Percentiles rank a stretch among this genome's conserved stretches.
Conservation (phyloP, 2,888 invertebrate genomes). For the Ryuthela nishihirai region DNA sequence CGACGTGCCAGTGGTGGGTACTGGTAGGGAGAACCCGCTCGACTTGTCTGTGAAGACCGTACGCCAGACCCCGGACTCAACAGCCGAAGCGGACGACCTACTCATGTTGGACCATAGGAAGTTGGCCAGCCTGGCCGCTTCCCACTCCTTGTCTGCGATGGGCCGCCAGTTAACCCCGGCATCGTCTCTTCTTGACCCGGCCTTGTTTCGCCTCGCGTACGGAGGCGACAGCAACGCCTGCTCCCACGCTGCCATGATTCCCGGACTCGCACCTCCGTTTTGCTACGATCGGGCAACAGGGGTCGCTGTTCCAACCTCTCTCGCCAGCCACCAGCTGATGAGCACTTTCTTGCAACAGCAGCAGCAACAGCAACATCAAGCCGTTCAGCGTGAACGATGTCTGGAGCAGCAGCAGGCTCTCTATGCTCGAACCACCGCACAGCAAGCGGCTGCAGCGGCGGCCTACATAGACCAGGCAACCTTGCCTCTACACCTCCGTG, state of each 20-base stretch:
- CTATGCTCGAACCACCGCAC: slow-evolving; percentile 20
- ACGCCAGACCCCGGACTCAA: slow-evolving; percentile 82
- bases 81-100: slow-evolving; percentile 51
- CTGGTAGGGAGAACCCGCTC: slow-evolving; percentile 67
- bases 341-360: slow-evolving; percentile 27
- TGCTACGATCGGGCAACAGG: slow-evolving; percentile 28
- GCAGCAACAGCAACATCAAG: slow-evolving; percentile 7
- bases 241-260: slow-evolving; percentile 5
- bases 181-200: slow-evolving; percentile 21
- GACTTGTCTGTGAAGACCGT: slow-evolving; percentile 86
- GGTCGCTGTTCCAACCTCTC: slow-evolving; percentile 25
- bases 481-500: slow-evolving; percentile 25
- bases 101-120: slow-evolving; percentile 41
- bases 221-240: slow-evolving; percentile 10
- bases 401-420: slow-evolving; percentile 20
- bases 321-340: slow-evolving; percentile 25
- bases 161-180: slow-evolving; percentile 6
- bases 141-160: slow-evolving; percentile 21
- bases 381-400: too few relatives aligned
- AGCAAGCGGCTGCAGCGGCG: slow-evolving; percentile 28
- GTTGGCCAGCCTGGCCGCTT: slow-evolving; percentile 31
- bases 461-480: slow-evolving; percentile 31
- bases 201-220: slow-evolving; percentile 26
- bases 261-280: slow-evolving; percentile 25
- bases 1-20: neutral